phyloP scores from a whole-genome alignment of 2,797 vertebrate genomes.

The Pangasius djambal region DNA sequence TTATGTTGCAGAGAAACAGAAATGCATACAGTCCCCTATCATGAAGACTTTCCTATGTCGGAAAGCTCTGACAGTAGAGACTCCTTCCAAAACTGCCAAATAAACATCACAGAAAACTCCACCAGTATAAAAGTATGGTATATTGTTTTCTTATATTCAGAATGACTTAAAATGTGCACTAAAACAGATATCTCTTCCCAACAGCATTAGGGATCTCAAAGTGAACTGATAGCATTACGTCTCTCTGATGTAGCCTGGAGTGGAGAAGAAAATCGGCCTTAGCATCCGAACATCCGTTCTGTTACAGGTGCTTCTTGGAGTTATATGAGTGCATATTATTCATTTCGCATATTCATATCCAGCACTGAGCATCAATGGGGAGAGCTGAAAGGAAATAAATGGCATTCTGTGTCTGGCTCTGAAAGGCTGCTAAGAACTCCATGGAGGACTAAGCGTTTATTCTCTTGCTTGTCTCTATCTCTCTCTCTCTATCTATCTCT shows the following conservation, averaged over 20 bases:
- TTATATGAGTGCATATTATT: conserved; percentile 54
- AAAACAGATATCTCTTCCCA: neutral
- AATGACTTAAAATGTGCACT: neutral
- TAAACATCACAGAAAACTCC: neutral
- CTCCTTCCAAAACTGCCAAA: neutral
- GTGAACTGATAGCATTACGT: neutral
- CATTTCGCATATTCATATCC: conserved; percentile 56
- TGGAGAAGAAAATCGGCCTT: neutral
- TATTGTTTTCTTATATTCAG: neutral
- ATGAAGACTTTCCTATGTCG: neutral
- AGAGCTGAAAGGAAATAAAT: conserved; percentile 54
- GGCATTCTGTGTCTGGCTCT: conserved; percentile 45
- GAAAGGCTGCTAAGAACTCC: conserved; percentile 52
- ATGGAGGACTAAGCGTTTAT: conserved; percentile 42
- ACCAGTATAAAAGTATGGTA: neutral
- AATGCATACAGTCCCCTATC: neutral
- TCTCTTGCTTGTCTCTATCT: neutral
- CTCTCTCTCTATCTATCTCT: conserved; percentile 25
- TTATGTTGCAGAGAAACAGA: neutral
- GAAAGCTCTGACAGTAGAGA: neutral
- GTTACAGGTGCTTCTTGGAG: conserved; percentile 52
- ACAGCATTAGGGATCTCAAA: neutral
- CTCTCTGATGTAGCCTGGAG: conserved; percentile 23
- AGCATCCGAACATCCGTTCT: conserved; percentile 46
- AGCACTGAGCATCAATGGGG: conserved; percentile 14